Base-by-base conservation (phyloP, 2,888 invertebrate species). In the Emmelina monodactyla region DNA sequence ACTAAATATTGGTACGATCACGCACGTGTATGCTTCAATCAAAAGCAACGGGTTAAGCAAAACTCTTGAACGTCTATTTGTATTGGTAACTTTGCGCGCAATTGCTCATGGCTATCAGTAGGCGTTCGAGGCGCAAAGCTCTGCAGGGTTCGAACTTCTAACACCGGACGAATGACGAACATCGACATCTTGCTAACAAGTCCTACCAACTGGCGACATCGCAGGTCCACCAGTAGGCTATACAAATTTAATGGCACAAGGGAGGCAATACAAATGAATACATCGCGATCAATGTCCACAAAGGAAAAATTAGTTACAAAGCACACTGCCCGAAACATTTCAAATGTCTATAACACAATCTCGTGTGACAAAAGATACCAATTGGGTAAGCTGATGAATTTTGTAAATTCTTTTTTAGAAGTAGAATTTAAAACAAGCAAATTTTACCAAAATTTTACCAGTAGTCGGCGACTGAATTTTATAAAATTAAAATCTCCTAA, bases 381-480 rank as follows among this genome's bases (percentile, higher is more conserved):
- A 55, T 58, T 56, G 68, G 63, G 63, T 62, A 57, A 58, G 55
- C 50, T 48, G 53, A 61, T 43, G 35, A 58, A 53, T 56, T 67
- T 68, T 73, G 62, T 69, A 66, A 70, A 68, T 65, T 62, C 49
- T 71, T 76, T 76, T 75, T 64, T 76, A 78, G 70, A 51, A 49
- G 60, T 76, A 76, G 70, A 52, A 46, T 58, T 66, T 62, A 53
- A 64, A n/a, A 68, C 62, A 58, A 58, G 25, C 25, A 12, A 19
- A 25, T 25, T 25, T 25, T 25, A 25, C 25, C 25, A 25, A 25
- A 25, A 68, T 65, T 68, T 73, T 66, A 68, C 50, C 62, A 67
- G 70, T 76, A 78, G 79, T 63, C 66, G 55, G 72, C 66, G 79
- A 79, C 78, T 76, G 78, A 79, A 75, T 73, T 76, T 78, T 76